Conservation (phyloP, 2,888 invertebrate genomes). For the Hypena proboscidalis region DNA sequence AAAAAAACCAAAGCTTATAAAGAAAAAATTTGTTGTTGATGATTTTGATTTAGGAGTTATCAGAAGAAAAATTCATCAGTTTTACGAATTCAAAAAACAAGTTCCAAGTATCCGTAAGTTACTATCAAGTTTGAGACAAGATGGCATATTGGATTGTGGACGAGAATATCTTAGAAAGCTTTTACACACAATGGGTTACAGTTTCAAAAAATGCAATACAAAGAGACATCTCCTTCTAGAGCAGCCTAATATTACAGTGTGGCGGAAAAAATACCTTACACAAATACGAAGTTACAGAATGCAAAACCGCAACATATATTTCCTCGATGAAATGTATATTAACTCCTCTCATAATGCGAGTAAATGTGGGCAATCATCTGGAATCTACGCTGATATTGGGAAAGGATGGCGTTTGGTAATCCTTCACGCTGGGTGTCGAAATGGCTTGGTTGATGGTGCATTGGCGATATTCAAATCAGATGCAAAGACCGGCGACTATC, state of each 20-base stretch:
- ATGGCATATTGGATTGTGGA: slow-evolving; percentile 10
- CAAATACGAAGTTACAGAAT: slow-evolving; percentile 14
- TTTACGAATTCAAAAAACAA: slow-evolving; percentile 18
- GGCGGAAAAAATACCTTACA: slow-evolving; percentile 17
- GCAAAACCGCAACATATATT: slow-evolving; percentile 19
- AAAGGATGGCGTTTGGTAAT: slow-evolving; percentile 20
- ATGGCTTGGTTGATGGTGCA: slow-evolving; percentile 4
- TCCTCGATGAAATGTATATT: slow-evolving; percentile 19
- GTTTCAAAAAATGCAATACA: slow-evolving; percentile 14
- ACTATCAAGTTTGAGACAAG: slow-evolving; percentile 6
- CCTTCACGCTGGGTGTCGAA: slow-evolving; percentile 14
- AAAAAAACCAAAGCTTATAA: slow-evolving; percentile 6
- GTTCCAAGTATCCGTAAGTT: slow-evolving; percentile 9
- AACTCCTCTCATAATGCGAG: no score
- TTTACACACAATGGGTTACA: slow-evolving; percentile 19
- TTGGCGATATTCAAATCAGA: slow-evolving; percentile 9
- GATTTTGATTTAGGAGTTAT: slow-evolving; percentile 20
- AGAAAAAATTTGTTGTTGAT: slow-evolving; percentile 12
- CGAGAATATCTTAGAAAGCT: slow-evolving; percentile 18
- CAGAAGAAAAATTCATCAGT: slow-evolving; percentile 25
- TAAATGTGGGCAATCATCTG: slow-evolving; percentile 18
- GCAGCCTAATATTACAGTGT: slow-evolving; percentile 20
- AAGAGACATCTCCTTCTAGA: slow-evolving; percentile 22
- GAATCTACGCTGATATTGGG: slow-evolving; percentile 16
- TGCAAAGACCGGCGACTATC: slow-evolving; percentile 8